Conservation (phyloP, 1,140 invertebrate genomes). For the Lithobius niger region DNA sequence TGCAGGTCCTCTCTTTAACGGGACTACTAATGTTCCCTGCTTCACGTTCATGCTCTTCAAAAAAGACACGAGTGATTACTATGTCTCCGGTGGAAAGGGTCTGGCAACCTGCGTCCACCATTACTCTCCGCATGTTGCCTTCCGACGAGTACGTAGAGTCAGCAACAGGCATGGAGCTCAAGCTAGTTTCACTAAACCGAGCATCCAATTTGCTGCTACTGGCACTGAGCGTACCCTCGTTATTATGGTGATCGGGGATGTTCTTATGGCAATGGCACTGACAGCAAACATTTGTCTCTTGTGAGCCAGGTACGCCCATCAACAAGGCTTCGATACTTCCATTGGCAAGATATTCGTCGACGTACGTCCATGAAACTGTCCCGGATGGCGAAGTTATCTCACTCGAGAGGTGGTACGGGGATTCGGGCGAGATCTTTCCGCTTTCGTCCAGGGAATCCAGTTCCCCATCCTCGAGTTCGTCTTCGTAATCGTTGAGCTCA, state of each 20-base stretch:
- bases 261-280: conserved; percentile 21
- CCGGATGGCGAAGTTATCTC: neutral
- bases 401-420: conserved; percentile 11
- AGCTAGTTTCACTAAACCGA: no score
- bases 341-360: conserved; percentile 6
- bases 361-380: neutral
- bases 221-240: conserved; percentile 5
- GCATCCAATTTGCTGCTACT: conserved; percentile 1
- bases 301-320: neutral
- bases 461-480: conserved; percentile 24
- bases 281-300: conserved; percentile 17
- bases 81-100: conserved; percentile 86
- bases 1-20: no score
- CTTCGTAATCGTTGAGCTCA: conserved; percentile 44
- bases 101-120: conserved; percentile 48
- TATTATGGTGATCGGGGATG: neutral
- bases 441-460: conserved; percentile 13
- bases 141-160: no score
- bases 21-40: neutral
- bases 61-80: conserved; percentile 78
- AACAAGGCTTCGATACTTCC: conserved; percentile 1
- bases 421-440: conserved; percentile 15
- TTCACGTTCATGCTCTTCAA: conserved; percentile 43
- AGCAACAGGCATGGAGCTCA: no score
- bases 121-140: conserved; percentile 9